A percentile compares a stretch with the other conserved stretches of the same genome.
Conservation (phyloP, 2,888 invertebrate species). For the Onchidella celtica region DNA sequence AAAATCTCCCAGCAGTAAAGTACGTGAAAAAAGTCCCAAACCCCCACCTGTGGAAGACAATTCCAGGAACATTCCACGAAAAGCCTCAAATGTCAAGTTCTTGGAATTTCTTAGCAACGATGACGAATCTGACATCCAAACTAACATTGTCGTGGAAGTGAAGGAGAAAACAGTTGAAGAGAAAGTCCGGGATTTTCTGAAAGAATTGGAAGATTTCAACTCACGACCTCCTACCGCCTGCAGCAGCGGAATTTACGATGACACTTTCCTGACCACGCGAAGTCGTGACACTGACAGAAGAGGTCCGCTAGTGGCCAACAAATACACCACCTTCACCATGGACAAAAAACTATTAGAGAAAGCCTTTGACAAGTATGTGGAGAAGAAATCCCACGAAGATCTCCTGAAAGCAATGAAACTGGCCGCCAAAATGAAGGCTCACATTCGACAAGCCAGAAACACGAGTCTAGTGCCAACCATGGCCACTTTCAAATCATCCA, state of each 20-base stretch:
- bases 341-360: conserved; percentile 57
- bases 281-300: background rate
- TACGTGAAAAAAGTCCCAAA: background rate
- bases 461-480: conserved; percentile 59
- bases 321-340: conserved; percentile 48
- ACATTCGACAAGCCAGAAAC: conserved; percentile 59
- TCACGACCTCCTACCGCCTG: background rate
- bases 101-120: background rate
- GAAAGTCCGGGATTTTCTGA: conserved; percentile 49
- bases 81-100: background rate
- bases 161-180: conserved; percentile 37
- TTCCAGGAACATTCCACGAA: background rate
- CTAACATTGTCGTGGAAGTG: conserved; percentile 3
- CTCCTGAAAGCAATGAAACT: conserved; percentile 61
- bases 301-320: conserved; percentile 49
- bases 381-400: conserved; percentile 56
- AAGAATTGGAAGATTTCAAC: conserved; percentile 49
- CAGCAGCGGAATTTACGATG: background rate
- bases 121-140: background rate
- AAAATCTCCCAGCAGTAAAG: background rate
- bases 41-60: background rate
- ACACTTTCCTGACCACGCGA: background rate
- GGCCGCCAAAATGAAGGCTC: conserved; percentile 64
- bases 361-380: conserved; percentile 66
- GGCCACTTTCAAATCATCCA: conserved; percentile 50